phyloP scores from a whole-genome alignment of 2,113 vertebrate genomes.

The Lophotis ruficrista region DNA sequence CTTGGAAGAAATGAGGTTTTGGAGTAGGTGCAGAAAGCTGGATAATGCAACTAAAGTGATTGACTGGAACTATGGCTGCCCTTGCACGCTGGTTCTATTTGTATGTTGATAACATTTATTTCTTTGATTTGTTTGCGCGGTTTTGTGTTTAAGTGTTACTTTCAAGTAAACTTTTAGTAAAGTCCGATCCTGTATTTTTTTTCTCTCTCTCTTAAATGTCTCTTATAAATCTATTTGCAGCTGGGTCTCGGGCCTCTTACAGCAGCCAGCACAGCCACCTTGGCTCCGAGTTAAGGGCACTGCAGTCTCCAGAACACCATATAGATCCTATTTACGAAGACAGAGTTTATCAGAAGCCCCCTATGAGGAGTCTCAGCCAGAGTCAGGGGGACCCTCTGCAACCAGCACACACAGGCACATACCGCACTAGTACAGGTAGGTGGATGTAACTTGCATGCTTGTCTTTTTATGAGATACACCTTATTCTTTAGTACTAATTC shows the following conservation, averaged over 20 bases:
- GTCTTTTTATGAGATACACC: neutral
- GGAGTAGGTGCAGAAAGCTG: conserved; percentile 7
- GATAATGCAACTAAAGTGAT: conserved; percentile 21
- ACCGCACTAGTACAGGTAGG: conserved; percentile 95
- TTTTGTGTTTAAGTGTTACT: neutral
- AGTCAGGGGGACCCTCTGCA: conserved; percentile 91
- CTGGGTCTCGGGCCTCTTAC: conserved; percentile 93
- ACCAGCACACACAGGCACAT: conserved; percentile 85
- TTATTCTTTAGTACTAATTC: neutral
- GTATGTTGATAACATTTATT: neutral
- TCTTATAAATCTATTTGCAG: conserved; percentile 38
- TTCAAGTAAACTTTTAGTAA: neutral
- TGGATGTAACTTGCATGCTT: neutral
- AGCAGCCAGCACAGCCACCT: conserved; percentile 96
- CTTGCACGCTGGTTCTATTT: conserved; percentile 21
- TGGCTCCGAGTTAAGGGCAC: conserved; percentile 91
- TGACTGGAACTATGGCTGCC: neutral
- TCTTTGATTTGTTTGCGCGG: neutral
- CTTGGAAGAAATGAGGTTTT: neutral
- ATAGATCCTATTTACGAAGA: conserved; percentile 99
- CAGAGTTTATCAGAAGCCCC: conserved; percentile 95
- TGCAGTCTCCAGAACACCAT: conserved; percentile 96
- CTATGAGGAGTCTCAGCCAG: conserved; percentile 97
- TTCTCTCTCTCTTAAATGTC: neutral
- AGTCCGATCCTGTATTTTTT: neutral